A percentile compares a stretch with the other conserved stretches of the same genome.
phyloP scores from a whole-genome alignment of 2,113 vertebrate genomes.

The Trogon melanurus region DNA sequence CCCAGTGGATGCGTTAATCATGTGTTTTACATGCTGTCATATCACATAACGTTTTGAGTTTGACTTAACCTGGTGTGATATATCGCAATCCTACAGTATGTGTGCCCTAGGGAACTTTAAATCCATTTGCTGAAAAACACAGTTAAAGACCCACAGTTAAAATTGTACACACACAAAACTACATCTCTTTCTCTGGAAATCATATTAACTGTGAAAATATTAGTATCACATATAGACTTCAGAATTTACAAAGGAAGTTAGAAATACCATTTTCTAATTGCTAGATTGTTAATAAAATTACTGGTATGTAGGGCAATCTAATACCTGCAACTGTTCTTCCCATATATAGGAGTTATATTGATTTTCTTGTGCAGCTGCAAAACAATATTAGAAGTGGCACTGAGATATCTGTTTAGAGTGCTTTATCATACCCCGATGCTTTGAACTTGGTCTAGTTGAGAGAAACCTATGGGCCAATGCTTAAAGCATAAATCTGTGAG shows the following conservation, averaged over 20 bases:
- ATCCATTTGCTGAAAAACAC: constrained; percentile 72
- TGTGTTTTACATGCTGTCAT: constrained; percentile 75
- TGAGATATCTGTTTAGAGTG: background rate
- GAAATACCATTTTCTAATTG: background rate
- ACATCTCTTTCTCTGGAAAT: constrained; percentile 9
- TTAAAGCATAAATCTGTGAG: background rate
- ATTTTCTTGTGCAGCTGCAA: background rate
- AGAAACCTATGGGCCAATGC: background rate
- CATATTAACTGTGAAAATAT: background rate
- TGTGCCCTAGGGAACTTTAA: constrained; percentile 71
- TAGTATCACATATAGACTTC: background rate
- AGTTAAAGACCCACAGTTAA: constrained; percentile 66
- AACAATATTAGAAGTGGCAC: background rate
- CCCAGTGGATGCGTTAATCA: constrained; percentile 66
- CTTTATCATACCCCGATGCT: background rate
- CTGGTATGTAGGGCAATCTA: background rate
- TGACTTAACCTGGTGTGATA: constrained; percentile 77
- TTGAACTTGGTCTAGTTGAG: background rate
- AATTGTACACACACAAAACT: background rate
- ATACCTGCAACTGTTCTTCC: background rate
- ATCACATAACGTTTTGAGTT: constrained; percentile 72
- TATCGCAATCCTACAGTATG: constrained; percentile 67
- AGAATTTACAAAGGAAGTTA: constrained; percentile 2
- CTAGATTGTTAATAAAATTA: background rate
- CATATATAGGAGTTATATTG: background rate